Evolutionary conservation across 1,140 invertebrate species (phyloP).

Genomic region (Acromyrmex echinatior): DNA sequence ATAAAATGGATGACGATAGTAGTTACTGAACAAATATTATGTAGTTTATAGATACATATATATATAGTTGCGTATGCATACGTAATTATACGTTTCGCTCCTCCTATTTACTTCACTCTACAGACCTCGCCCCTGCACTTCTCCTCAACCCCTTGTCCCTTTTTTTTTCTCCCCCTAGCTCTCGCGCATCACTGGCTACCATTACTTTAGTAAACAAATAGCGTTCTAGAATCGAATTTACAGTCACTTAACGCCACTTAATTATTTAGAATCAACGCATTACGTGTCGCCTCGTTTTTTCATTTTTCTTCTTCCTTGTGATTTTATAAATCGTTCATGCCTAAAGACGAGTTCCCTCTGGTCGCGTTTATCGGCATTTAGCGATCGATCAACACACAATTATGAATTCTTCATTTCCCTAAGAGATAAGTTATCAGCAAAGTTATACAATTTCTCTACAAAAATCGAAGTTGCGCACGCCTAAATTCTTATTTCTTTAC

Average conservation of each 20-base stretch:
- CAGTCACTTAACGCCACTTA: conserved; percentile 79
- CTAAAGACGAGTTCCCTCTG: conserved; percentile 32
- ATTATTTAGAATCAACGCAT: conserved; percentile 81
- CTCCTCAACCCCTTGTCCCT: background rate
- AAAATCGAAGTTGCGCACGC: conserved; percentile 79
- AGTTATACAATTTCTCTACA: conserved; percentile 79
- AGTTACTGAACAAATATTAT: conserved; percentile 82
- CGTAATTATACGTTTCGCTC: conserved; percentile 65
- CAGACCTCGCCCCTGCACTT: conserved; percentile 38
- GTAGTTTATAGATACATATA: conserved; percentile 76
- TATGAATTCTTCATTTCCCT: conserved; percentile 61
- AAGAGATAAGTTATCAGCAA: conserved; percentile 70
- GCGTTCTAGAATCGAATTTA: conserved; percentile 81
- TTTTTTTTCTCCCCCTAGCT: conserved; percentile 11
- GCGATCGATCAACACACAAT: conserved; percentile 56
- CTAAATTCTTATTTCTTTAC: conserved; percentile 78
- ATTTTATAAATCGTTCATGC: conserved; percentile 7
- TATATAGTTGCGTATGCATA: conserved; percentile 71
- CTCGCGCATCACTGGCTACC: conserved; percentile 71
- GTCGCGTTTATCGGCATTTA: conserved; percentile 50
- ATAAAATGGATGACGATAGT: conserved; percentile 78
- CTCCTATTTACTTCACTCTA: conserved; percentile 5
- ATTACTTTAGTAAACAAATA: conserved; percentile 82
- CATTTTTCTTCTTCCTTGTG: conserved; percentile 30
- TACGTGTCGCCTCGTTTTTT: conserved; percentile 40